Conservation (phyloP, 2,113 vertebrate species). For the Scomber colias region DNA sequence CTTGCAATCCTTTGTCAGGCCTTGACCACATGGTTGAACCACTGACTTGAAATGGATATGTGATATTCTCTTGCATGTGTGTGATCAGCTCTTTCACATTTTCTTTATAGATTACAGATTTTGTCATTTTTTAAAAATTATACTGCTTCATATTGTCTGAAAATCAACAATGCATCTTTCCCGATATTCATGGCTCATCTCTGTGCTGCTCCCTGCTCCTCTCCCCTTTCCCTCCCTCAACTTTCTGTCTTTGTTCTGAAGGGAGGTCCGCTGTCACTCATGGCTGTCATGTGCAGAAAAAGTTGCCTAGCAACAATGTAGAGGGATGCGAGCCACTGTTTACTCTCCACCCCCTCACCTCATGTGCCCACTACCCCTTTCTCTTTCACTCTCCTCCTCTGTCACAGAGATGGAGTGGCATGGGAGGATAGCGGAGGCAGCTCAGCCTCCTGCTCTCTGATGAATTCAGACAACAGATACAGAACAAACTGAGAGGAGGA, state of each 20-base stretch:
- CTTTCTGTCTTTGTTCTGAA: slow-evolving; percentile 68
- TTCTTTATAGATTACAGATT: neutral
- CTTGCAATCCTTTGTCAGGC: neutral
- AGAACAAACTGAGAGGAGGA: slow-evolving; percentile 51
- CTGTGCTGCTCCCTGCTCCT: slow-evolving; percentile 32
- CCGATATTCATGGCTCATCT: slow-evolving; percentile 28
- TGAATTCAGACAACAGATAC: slow-evolving; percentile 64
- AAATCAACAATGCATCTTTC: slow-evolving; percentile 7
- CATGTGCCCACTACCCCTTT: slow-evolving; percentile 52
- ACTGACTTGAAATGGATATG: neutral
- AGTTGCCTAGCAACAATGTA: slow-evolving; percentile 78
- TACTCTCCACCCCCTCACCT: slow-evolving; percentile 67
- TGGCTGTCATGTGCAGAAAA: slow-evolving; percentile 66
- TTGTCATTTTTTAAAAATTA: neutral
- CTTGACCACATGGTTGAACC: neutral
- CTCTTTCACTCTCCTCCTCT: slow-evolving; percentile 32
- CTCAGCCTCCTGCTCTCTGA: slow-evolving; percentile 39
- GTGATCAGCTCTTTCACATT: too few species aligned
- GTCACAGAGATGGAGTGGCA: slow-evolving; percentile 53
- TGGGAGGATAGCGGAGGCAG: slow-evolving; percentile 35
- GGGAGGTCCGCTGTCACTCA: slow-evolving; percentile 78
- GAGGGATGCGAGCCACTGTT: slow-evolving; percentile 66
- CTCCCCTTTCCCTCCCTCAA: slow-evolving; percentile 45
- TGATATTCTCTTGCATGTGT: too few species aligned
- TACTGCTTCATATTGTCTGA: slow-evolving; percentile 25